Evolutionary conservation across 2,888 invertebrate species (phyloP), one percentile per base, ranked within the genome.

Genomic region (Drepanosiphum platanoidis): DNA sequence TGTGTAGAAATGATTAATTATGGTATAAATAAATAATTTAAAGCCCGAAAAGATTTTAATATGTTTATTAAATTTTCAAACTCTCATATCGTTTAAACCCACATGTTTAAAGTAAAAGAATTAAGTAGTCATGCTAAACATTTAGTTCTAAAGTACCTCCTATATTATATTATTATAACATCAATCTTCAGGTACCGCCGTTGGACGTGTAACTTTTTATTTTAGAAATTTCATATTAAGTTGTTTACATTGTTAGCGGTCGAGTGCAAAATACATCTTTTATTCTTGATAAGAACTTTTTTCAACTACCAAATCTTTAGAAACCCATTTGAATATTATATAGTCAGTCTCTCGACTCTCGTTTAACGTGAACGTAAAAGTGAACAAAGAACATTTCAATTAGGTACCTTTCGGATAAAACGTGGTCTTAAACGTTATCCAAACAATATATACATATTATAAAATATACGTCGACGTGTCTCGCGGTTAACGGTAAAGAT

Each of bases 401-500:
- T 58, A 81, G 52, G 30, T 58, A 39, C 36, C 36, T 58, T 81
- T 58, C 34, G 13, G 22, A 58, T 27, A 81, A 58, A 80, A 68
- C 78, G 66, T 79, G 64, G 42, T 64, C n/a, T 78, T 61, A 30
- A 78, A 64, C 32, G 18, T 70, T 9, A 39, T 27, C 68, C 22
- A 30, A 52, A 80, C 70, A 68, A 68, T 68, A n/a, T 61, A 22
- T 30, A 52, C 52, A 52, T 52, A 52, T 22, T 22, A 18, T 52
- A 18, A 52, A 52, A 32, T 75, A 64, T 64, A 64, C 27, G 42
- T 36, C 32, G 58, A 72, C 71, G 61, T 39, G 81, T 71, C 58
- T 72, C 32, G 71, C 71, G 32, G 61, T 72, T 80, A 82, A 82
- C 81, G 71, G 81, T 82, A 82, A 71, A 82, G 71, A 82, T 82